A percentile compares a stretch with the other conserved stretches of the same genome.
Conservation (phyloP, 2,797 vertebrate species). For the Paedocypris micromegethes region DNA sequence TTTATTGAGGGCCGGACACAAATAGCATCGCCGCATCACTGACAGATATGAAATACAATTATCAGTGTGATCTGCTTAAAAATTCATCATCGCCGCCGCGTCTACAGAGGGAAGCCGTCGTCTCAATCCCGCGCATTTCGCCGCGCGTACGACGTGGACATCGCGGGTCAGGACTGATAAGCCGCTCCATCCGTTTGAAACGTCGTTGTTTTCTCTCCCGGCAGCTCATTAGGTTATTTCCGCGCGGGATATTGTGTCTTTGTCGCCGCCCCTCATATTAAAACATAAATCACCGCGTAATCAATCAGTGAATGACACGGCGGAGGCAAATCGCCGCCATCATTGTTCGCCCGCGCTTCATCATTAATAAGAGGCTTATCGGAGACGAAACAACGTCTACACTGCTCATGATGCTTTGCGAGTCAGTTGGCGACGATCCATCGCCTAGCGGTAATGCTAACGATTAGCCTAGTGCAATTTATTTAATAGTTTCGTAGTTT, state of each 20-base stretch:
- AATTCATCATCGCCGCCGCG: conserved; percentile 71
- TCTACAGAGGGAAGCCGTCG: conserved; percentile 49
- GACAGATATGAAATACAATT: conserved; percentile 98
- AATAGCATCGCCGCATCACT: conserved; percentile 80
- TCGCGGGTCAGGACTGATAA: conserved; percentile 68
- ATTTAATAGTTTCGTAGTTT: too few relatives aligned
- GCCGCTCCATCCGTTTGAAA: conserved; percentile 62
- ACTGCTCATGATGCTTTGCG: too few relatives aligned
- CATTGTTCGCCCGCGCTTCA: conserved; percentile 45
- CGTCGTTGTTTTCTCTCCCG: conserved; percentile 54
- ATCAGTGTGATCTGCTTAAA: conserved; percentile 97
- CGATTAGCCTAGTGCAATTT: too few relatives aligned
- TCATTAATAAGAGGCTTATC: conserved; percentile 51
- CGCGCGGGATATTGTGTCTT: conserved; percentile 53
- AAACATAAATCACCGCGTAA: conserved; percentile 68
- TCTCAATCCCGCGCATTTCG: conserved; percentile 28
- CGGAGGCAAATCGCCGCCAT: conserved; percentile 44
- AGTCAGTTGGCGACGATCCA: too few relatives aligned
- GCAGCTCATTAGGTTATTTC: conserved; percentile 61
- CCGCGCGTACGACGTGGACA: conserved; percentile 48
- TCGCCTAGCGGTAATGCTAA: too few relatives aligned
- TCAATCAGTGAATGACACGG: conserved; percentile 62
- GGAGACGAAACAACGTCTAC: conserved; percentile 25
- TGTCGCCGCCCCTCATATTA: conserved; percentile 52
- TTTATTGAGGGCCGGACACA: conserved; percentile 85